Evolutionary conservation across 1,140 invertebrate genomes (phyloP).

Genomic region (Monomorium pharaonis): DNA sequence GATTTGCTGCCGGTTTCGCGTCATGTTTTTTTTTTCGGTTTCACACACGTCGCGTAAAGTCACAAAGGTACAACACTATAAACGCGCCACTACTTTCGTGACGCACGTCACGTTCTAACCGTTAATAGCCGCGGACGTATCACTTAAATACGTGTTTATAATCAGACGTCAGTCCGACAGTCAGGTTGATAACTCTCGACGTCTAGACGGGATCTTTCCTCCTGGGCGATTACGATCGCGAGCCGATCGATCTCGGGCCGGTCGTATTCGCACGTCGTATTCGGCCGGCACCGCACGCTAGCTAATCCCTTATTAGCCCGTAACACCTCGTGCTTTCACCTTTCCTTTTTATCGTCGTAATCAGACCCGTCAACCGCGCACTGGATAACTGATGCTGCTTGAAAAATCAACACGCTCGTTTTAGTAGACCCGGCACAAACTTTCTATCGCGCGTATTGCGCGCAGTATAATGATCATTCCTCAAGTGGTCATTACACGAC

Average conservation of each 20-base stretch:
- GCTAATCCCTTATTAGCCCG: constrained; percentile 35
- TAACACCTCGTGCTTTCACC: constrained; percentile 41
- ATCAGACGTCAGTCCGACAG: not conserved
- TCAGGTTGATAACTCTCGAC: constrained; percentile 9
- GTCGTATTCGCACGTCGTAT: constrained; percentile 22
- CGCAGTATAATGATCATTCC: not conserved
- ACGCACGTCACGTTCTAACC: not conserved
- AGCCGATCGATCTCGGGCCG: constrained; percentile 22
- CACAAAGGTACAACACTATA: not conserved
- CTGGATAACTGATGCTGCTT: constrained; percentile 30
- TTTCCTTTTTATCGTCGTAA: constrained; percentile 34
- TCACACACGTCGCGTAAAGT: not conserved
- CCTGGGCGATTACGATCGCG: not conserved
- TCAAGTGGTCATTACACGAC: constrained; percentile 2
- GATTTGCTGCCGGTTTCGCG: constrained; percentile 86
- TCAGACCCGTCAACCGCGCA: not conserved
- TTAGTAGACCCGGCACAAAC: not conserved
- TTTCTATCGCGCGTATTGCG: constrained; percentile 30
- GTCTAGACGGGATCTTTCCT: constrained; percentile 6
- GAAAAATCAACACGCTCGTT: constrained; percentile 38
- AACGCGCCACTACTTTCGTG: not conserved
- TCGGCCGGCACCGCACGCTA: not conserved
- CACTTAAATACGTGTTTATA: constrained; percentile 38
- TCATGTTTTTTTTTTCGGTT: constrained; percentile 80
- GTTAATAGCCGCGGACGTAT: constrained; percentile 29